A percentile compares a stretch with the other conserved stretches of the same genome.
These are phyloP conservation scores for Nesoenas mayeri DNA, from an alignment of 2,113 vertebrate species.

Conservation along the genomic window DNA sequence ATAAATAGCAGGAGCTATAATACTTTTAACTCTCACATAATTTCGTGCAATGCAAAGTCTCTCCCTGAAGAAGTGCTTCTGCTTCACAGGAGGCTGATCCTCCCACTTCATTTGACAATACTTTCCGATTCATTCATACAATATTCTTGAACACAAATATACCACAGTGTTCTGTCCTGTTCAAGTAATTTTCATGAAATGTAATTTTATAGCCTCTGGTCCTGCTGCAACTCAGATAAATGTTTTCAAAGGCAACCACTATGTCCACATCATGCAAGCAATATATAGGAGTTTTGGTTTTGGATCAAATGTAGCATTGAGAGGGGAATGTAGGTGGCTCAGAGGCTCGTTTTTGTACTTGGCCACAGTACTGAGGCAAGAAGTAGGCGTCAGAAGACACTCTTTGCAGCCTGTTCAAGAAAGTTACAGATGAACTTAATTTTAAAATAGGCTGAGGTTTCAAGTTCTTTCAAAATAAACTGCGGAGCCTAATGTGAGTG, in stretches of 20 bases:
- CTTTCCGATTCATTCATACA: background rate
- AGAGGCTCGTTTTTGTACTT: constrained; percentile 14
- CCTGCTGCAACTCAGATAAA: background rate
- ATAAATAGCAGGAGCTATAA: constrained; percentile 14
- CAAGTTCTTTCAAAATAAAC: constrained; percentile 22
- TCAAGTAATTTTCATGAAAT: constrained; percentile 2
- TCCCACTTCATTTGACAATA: background rate
- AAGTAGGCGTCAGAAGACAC: background rate
- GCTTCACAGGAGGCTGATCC: background rate
- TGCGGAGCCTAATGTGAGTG: background rate
- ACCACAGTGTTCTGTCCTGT: background rate
- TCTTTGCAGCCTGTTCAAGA: background rate
- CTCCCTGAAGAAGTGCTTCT: background rate
- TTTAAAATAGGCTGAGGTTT: background rate
- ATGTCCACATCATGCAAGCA: background rate
- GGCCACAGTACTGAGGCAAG: background rate
- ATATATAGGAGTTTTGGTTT: background rate
- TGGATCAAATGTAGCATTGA: background rate
- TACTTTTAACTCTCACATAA: constrained; percentile 30
- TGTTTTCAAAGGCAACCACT: background rate
- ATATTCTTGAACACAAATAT: background rate
- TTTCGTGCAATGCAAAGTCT: background rate
- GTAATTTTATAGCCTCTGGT: background rate
- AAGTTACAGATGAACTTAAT: background rate
- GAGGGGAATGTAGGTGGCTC: background rate